These are phyloP conservation scores for Conus ventricosus DNA, from an alignment of 1,140 invertebrate genomes.

Conservation along the genomic window DNA sequence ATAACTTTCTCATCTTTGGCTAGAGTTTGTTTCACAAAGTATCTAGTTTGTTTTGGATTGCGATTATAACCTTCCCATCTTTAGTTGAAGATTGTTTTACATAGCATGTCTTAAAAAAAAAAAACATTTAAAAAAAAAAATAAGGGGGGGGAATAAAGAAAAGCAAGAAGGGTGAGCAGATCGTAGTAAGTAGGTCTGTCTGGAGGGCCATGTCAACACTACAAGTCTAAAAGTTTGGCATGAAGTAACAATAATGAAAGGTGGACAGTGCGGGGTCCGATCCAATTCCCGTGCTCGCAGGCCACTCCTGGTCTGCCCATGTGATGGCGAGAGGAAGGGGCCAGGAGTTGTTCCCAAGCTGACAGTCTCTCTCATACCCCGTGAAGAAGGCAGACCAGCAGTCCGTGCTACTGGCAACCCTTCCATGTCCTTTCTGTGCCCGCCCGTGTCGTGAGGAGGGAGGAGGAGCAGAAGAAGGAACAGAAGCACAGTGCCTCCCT, in stretches of 20 bases:
- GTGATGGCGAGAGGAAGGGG: background rate
- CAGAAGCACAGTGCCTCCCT: conserved; percentile 57
- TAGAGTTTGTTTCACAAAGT: no score
- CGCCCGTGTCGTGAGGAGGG: background rate
- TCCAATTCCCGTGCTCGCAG: background rate
- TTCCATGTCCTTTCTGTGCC: background rate
- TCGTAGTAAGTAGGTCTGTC: no score
- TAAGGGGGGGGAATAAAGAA: no score
- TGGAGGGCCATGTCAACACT: no score
- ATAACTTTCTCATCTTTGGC: no score
- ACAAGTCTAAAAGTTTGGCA: no score
- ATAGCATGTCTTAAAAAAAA: no score
- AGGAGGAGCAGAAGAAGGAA: conserved; percentile 30
- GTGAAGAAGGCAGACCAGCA: background rate
- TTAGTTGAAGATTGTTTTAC: no score
- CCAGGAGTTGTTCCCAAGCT: background rate
- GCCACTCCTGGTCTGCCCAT: background rate
- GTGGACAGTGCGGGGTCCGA: background rate
- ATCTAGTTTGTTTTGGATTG: no score
- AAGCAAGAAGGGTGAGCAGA: no score
- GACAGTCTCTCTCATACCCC: background rate
- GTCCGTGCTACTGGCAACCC: background rate
- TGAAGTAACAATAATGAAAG: background rate
- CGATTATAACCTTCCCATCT: no score
- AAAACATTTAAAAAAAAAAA: no score